Evolutionary conservation across 2,797 vertebrate species (phyloP).

Genomic region (Onychomys arenicola): DNA sequence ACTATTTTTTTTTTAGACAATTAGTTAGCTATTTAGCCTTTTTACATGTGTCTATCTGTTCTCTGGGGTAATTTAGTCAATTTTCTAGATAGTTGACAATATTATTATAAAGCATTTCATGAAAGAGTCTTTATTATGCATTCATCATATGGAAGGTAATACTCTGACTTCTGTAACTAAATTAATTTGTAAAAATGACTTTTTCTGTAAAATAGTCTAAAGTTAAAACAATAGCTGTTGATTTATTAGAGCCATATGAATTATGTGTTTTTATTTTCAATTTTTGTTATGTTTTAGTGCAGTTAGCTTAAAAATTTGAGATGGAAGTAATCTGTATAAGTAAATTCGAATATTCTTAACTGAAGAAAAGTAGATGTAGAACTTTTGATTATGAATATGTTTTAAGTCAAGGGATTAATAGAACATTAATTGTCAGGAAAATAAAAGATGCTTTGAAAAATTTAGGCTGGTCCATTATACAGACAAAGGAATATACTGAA

Average conservation of each 20-base stretch:
- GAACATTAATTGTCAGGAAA: slow-evolving; percentile 37
- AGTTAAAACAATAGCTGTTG: slow-evolving; percentile 1
- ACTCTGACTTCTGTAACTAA: not conserved
- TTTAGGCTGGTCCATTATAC: not conserved
- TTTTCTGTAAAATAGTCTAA: slow-evolving; percentile 44
- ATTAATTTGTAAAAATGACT: slow-evolving; percentile 49
- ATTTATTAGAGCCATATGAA: slow-evolving; percentile 23
- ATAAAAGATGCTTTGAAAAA: slow-evolving; percentile 46
- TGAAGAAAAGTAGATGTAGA: not conserved
- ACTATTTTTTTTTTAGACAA: slow-evolving; percentile 12
- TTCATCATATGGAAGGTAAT: slow-evolving; percentile 28
- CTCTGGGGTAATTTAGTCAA: not conserved
- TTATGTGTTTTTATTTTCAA: slow-evolving; percentile 10
- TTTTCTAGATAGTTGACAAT: slow-evolving; percentile 5
- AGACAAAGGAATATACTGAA: not conserved
- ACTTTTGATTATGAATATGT: slow-evolving; percentile 22
- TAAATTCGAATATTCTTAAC: not conserved
- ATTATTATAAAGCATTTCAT: slow-evolving; percentile 23
- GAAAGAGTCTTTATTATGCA: not conserved
- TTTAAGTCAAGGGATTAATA: slow-evolving; percentile 30
- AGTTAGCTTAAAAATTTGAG: slow-evolving; percentile 45
- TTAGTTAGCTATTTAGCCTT: not conserved
- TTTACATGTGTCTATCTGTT: not conserved
- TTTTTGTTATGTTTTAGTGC: not conserved
- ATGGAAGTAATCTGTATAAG: not conserved